Evolutionary conservation across 2,888 invertebrate genomes (phyloP).

Genomic region (Tenthredo notha): DNA sequence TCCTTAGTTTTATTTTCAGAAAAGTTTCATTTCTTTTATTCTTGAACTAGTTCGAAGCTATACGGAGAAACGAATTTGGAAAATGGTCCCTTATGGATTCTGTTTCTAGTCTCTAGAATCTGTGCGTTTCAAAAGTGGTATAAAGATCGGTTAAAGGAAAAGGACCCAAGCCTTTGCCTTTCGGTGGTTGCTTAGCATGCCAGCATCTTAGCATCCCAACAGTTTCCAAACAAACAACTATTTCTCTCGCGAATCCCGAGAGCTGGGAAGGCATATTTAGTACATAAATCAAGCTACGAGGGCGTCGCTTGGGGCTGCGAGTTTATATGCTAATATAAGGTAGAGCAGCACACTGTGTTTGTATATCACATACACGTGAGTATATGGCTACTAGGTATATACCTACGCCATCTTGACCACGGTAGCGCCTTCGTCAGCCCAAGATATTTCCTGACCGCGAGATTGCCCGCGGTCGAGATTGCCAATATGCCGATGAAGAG

Average conservation of each 20-base stretch:
- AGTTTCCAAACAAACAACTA: slow-evolving; percentile 49
- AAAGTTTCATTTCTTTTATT: not conserved
- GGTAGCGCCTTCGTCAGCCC: slow-evolving; percentile 65
- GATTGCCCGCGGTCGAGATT: slow-evolving; percentile 66
- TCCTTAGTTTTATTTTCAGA: not conserved
- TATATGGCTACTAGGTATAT: slow-evolving; percentile 43
- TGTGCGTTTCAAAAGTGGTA: not conserved
- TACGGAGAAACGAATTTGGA: not conserved
- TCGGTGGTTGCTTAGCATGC: slow-evolving; percentile 25
- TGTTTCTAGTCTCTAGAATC: not conserved
- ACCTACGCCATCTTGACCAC: slow-evolving; percentile 70
- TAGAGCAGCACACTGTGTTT: slow-evolving; percentile 70
- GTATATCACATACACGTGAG: slow-evolving; percentile 58
- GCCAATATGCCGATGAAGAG: slow-evolving; percentile 68
- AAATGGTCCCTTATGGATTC: not conserved
- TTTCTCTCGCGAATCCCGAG: slow-evolving; percentile 43
- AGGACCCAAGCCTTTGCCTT: not conserved
- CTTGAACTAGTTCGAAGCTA: not conserved
- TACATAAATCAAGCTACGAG: slow-evolving; percentile 76
- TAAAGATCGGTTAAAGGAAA: slow-evolving; percentile 22
- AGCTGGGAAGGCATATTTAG: slow-evolving; percentile 75
- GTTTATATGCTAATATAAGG: slow-evolving; percentile 77
- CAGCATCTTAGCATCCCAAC: slow-evolving; percentile 38
- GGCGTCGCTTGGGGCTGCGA: slow-evolving; percentile 72
- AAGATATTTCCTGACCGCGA: slow-evolving; percentile 39